These are phyloP conservation scores for Cyanocitta stelleri DNA, from an alignment of 2,113 vertebrate genomes.

Conservation along the genomic window DNA sequence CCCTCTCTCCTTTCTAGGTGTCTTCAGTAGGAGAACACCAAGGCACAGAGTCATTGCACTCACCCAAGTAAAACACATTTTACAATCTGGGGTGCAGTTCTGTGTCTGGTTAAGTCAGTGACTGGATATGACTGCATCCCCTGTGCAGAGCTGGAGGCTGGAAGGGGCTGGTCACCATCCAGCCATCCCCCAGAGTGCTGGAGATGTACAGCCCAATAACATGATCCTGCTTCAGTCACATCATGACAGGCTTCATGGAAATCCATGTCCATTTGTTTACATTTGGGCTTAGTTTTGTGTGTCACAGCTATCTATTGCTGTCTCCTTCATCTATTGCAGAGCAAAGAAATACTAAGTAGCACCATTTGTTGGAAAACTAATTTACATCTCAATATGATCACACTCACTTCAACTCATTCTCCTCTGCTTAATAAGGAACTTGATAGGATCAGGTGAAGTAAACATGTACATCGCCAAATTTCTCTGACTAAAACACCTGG, in stretches of 20 bases:
- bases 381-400: not conserved
- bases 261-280: not conserved
- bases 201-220: not conserved
- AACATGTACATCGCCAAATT: not conserved
- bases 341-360: not conserved
- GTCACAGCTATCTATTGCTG: not conserved
- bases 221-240: not conserved
- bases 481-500: not conserved
- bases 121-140: not conserved
- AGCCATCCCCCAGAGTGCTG: not conserved
- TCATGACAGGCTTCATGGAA: not conserved
- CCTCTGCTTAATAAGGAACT: not conserved
- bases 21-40: not conserved
- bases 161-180: not conserved
- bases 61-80: not conserved
- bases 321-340: not conserved
- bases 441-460: not conserved
- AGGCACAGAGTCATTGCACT: not conserved
- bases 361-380: not conserved
- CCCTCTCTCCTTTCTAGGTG: not conserved
- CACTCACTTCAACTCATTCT: not conserved
- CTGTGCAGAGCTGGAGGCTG: not conserved
- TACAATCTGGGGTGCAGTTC: not conserved
- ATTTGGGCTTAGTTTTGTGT: not conserved
- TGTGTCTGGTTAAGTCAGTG: not conserved